Conservation (phyloP, 2,888 invertebrate genomes). For the Palloptera scutellata region DNA sequence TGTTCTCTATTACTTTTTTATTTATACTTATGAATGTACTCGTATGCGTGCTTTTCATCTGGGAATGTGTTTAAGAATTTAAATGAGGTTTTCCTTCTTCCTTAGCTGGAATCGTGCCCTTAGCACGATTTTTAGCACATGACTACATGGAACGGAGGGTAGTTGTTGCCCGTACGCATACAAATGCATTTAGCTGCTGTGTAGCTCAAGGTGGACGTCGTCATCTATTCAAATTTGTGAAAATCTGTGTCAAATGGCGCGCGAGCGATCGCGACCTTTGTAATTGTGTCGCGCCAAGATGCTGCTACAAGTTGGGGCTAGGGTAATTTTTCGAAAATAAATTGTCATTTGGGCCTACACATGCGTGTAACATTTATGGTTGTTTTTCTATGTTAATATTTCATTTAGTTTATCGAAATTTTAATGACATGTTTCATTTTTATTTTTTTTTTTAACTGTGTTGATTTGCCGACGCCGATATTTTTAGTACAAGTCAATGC, state of each 20-base stretch:
- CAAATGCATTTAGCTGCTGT: not conserved
- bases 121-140: slow-evolving; percentile 17
- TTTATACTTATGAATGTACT: not conserved
- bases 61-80: slow-evolving; percentile 27
- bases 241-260: slow-evolving; percentile 42
- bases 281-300: not conserved
- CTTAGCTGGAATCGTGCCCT: not conserved
- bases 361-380: slow-evolving; percentile 31
- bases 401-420: not conserved
- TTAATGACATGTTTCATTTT: not conserved
- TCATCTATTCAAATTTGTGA: slow-evolving; percentile 39
- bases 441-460: not conserved
- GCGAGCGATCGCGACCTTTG: slow-evolving; percentile 7
- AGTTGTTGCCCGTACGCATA: no score
- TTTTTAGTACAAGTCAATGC: no score
- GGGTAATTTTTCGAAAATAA: not conserved
- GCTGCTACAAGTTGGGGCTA: not conserved
- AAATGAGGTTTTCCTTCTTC: slow-evolving; percentile 25
- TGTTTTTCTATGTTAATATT: slow-evolving; percentile 27
- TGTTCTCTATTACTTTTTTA: not conserved
- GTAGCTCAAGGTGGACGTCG: slow-evolving; percentile 4
- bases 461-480: no score
- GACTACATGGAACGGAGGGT: not conserved
- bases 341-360: slow-evolving; percentile 23
- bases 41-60: not conserved